phyloP scores from a whole-genome alignment of 1,140 invertebrate genomes.

The Conopomorpha cramerella region DNA sequence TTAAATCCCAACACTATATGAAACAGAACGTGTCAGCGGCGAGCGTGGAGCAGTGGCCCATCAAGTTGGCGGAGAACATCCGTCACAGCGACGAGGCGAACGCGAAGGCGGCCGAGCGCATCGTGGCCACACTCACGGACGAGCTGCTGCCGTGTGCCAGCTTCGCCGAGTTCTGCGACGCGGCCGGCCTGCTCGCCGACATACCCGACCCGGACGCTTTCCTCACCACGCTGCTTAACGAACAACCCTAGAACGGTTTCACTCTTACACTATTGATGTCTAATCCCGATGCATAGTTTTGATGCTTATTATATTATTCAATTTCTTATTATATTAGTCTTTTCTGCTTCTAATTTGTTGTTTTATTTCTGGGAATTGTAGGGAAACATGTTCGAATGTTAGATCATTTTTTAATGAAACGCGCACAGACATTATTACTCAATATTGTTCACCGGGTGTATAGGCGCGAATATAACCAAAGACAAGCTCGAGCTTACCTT shows the following conservation, averaged over 20 bases:
- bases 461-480: too few species aligned
- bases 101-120: constrained; percentile 83
- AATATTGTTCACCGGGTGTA: too few species aligned
- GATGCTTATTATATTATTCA: too few species aligned
- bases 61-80: constrained; percentile 88
- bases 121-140: constrained; percentile 82
- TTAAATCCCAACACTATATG: constrained; percentile 11
- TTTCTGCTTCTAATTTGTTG: too few species aligned
- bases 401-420: too few species aligned
- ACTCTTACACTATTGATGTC: too few species aligned
- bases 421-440: too few species aligned
- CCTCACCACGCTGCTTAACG: constrained; percentile 22
- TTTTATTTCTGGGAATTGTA: too few species aligned
- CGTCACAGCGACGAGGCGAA: constrained; percentile 90
- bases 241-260: constrained; percentile 34
- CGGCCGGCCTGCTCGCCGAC: constrained; percentile 64
- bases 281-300: too few species aligned
- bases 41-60: constrained; percentile 83
- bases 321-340: too few species aligned
- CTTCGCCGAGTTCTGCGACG: constrained; percentile 90
- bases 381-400: too few species aligned
- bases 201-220: constrained; percentile 38
- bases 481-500: too few species aligned
- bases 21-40: constrained; percentile 75
- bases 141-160: constrained; percentile 89